Conservation (phyloP, 2,888 invertebrate genomes). For the Siphonodentalium dalli region DNA sequence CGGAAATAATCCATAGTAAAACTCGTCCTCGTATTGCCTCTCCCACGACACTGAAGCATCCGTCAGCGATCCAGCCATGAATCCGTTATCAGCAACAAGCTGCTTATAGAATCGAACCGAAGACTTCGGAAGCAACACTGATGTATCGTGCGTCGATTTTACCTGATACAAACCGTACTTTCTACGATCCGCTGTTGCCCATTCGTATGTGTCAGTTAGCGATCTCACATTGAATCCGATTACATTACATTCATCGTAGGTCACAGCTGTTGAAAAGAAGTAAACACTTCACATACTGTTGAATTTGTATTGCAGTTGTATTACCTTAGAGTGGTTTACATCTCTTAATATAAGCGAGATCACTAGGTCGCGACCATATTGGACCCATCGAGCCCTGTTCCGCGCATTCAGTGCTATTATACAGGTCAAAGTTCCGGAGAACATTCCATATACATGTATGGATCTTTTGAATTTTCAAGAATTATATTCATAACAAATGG, state of each 20-base stretch:
- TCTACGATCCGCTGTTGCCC: constrained; percentile 78
- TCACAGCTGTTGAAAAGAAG: constrained; percentile 28
- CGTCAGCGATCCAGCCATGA: constrained; percentile 7
- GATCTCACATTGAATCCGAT: constrained; percentile 79
- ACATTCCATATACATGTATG: too few relatives aligned
- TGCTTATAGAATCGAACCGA: constrained; percentile 65
- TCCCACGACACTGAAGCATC: neutral
- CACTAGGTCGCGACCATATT: too few relatives aligned
- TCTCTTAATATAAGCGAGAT: too few relatives aligned
- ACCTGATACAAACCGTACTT: constrained; percentile 77
- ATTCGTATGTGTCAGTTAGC: constrained; percentile 81
- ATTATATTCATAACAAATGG: too few relatives aligned
- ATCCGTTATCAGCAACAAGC: constrained; percentile 46
- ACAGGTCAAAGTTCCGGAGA: too few relatives aligned
- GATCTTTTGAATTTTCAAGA: too few relatives aligned
- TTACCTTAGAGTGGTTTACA: too few relatives aligned
- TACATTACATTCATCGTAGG: constrained; percentile 52
- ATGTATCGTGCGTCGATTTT: constrained; percentile 74
- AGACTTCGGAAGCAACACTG: constrained; percentile 74
- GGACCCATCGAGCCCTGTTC: too few relatives aligned
- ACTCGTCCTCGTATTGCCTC: constrained; percentile 26
- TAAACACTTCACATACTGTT: too few relatives aligned
- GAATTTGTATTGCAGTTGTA: too few relatives aligned
- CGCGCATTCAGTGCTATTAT: too few relatives aligned
- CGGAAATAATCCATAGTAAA: constrained; percentile 43